A percentile compares a stretch with the other conserved stretches of the same genome.
phyloP scores from a whole-genome alignment of 2,888 invertebrate genomes.

The Venusia cambrica region DNA sequence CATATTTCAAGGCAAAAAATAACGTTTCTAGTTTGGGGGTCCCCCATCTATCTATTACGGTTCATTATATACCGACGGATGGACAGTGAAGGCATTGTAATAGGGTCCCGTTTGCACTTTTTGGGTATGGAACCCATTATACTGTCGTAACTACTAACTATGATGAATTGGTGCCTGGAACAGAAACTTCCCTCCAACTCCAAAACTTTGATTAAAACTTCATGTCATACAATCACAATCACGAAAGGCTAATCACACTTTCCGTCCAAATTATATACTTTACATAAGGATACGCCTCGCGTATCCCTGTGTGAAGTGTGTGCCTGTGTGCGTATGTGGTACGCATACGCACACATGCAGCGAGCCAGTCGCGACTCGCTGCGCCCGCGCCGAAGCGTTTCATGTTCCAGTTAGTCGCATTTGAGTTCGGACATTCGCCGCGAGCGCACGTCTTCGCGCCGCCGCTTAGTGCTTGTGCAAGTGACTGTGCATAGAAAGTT shows the following conservation, averaged over 20 bases:
- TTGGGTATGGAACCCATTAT: no score
- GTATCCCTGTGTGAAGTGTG: slow-evolving; percentile 46
- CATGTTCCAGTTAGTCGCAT: slow-evolving; percentile 77
- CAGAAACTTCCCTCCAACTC: slow-evolving; percentile 20
- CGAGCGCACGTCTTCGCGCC: slow-evolving; percentile 50
- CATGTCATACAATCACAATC: slow-evolving; percentile 40
- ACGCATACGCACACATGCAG: slow-evolving; percentile 30
- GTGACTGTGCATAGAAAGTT: slow-evolving; percentile 39
- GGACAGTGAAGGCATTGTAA: no score
- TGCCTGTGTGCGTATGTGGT: slow-evolving; percentile 34
- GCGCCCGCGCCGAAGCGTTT: slow-evolving; percentile 69
- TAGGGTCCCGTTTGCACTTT: no score
- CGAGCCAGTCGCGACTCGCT: slow-evolving; percentile 47
- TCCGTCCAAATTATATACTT: slow-evolving; percentile 61
- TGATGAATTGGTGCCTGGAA: no score
- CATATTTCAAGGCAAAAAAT: no score
- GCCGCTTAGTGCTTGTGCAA: slow-evolving; percentile 43
- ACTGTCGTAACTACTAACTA: no score
- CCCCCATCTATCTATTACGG: no score
- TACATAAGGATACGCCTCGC: slow-evolving; percentile 47
- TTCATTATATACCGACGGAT: no score
- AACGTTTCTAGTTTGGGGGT: no score
- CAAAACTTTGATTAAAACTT: slow-evolving; percentile 34
- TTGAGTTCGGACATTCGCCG: slow-evolving; percentile 54
- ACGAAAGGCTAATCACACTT: slow-evolving; percentile 58